phyloP scores from a whole-genome alignment of 2,113 vertebrate species.

The Albula goreensis region DNA sequence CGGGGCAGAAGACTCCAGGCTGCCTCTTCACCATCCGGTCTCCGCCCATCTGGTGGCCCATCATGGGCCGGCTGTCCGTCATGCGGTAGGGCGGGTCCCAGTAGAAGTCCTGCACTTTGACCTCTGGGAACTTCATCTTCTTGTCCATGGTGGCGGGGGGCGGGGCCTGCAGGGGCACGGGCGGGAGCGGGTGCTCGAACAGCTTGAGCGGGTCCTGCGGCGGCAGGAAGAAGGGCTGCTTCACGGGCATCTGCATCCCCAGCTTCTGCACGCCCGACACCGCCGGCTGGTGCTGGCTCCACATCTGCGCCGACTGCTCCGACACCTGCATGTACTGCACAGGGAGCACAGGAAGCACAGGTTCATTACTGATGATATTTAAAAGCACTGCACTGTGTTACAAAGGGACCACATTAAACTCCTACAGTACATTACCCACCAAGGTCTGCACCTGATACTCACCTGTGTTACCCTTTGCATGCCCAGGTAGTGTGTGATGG shows the following conservation, averaged over 20 bases:
- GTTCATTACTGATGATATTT: too few species aligned
- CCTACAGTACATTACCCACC: too few species aligned
- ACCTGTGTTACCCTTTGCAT: neutral
- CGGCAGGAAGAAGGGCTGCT: conserved; percentile 84
- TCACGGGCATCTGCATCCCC: conserved; percentile 76
- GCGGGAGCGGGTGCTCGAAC: conserved; percentile 83
- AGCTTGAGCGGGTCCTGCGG: conserved; percentile 86
- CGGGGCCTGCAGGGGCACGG: conserved; percentile 77
- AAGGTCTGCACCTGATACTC: too few species aligned
- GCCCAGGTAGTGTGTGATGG: neutral
- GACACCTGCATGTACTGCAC: conserved; percentile 82
- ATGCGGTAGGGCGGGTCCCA: conserved; percentile 87
- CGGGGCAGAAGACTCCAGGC: conserved; percentile 77
- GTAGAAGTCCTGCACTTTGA: conserved; percentile 89
- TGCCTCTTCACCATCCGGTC: conserved; percentile 82
- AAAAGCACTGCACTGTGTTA: too few species aligned
- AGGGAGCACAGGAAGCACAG: neutral
- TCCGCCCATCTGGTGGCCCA: conserved; percentile 70
- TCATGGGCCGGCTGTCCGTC: conserved; percentile 72
- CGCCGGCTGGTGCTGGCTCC: conserved; percentile 86
- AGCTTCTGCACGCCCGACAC: conserved; percentile 82
- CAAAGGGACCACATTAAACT: too few species aligned
- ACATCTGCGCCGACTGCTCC: conserved; percentile 87
- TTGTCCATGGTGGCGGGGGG: conserved; percentile 76
- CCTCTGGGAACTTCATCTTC: conserved; percentile 91